Percentiles rank a stretch among this genome's conserved stretches.
phyloP scores from a whole-genome alignment of 2,888 invertebrate genomes.

The Parochlus steinenii region DNA sequence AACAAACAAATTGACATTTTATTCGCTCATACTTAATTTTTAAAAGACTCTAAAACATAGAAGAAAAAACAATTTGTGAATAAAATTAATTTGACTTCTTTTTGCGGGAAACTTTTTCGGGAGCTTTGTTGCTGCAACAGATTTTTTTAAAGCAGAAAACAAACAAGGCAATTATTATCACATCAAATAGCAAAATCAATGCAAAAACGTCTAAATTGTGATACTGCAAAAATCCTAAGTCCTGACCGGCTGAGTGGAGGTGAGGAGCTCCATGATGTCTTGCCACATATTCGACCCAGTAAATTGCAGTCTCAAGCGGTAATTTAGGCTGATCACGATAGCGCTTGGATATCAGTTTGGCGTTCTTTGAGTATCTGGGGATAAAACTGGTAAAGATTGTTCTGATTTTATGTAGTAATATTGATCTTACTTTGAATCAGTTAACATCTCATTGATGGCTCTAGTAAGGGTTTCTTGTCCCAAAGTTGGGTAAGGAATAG shows the following conservation, averaged over 20 bases:
- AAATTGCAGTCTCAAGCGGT: slow-evolving; percentile 49
- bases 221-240: slow-evolving; percentile 30
- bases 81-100: too few species aligned
- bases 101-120: too few species aligned
- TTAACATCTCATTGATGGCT: slow-evolving; percentile 3
- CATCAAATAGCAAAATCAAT: too few species aligned
- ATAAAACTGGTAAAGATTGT: too few species aligned
- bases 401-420: too few species aligned
- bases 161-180: too few species aligned
- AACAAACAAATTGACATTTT: too few species aligned
- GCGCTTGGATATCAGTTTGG: slow-evolving; percentile 39
- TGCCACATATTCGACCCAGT: slow-evolving; percentile 64
- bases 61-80: too few species aligned
- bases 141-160: too few species aligned
- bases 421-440: slow-evolving; percentile 9
- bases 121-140: too few species aligned
- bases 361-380: slow-evolving; percentile 24
- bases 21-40: too few species aligned
- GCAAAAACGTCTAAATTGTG: slow-evolving; percentile 31
- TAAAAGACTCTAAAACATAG: too few species aligned
- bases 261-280: slow-evolving; percentile 55
- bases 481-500: not conserved
- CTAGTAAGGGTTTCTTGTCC: not conserved
- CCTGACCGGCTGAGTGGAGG: slow-evolving; percentile 31
- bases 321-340: slow-evolving; percentile 51